Base-by-base conservation (phyloP, 2,888 invertebrate species). In the Sepiola atlantica region DNA sequence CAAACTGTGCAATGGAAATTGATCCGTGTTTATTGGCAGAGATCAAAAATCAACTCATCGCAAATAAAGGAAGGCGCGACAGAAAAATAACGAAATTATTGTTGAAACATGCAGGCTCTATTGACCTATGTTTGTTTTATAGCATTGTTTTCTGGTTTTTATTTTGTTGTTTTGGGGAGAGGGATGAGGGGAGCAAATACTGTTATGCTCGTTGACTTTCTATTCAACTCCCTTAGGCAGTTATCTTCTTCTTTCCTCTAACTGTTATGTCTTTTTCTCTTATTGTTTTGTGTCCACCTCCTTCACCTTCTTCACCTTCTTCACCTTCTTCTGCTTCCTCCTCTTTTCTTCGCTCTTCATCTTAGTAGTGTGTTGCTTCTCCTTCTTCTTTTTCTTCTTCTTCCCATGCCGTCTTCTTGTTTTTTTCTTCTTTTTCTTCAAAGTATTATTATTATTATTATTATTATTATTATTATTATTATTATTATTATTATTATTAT, bases 1-100 rank as follows among this genome's bases (percentile, higher is more conserved):
- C n/a, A 77, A 77, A 77, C 77, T 77, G 77, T n/a, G n/a, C 77
- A n/a, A 77, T 77, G 77, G 32, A 77, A 77, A 77, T 77, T 77
- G 77, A 77, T 77, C 77, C n/a, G 12, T n/a, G n/a, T 77, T 77
- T 77, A 77, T 77, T 77, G n/a, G 77, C n/a, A 0, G 16, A 77
- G 77, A 77, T 77, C n/a, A 77, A 77, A 77, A n/a, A 77, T 77
- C 77, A 77, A n/a, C 77, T 77, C 32, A 77, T 77, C 77, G n/a
- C 77, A 77, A 77, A 32, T n/a, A n/a, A 16, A 77, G 14, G n/a
- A 32, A 77, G 32, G 32, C 14, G 14, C 21, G 16, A n/a, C 45
- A 45, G 45, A 77, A 77, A 77, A 32, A 77, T 77, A 77, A 77
- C n/a, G 32, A 77, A 77, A 14, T n/a, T n/a, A n/a, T 77, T 32